phyloP scores from a whole-genome alignment of 2,888 invertebrate species.

The Minunthozetes semirufus region DNA sequence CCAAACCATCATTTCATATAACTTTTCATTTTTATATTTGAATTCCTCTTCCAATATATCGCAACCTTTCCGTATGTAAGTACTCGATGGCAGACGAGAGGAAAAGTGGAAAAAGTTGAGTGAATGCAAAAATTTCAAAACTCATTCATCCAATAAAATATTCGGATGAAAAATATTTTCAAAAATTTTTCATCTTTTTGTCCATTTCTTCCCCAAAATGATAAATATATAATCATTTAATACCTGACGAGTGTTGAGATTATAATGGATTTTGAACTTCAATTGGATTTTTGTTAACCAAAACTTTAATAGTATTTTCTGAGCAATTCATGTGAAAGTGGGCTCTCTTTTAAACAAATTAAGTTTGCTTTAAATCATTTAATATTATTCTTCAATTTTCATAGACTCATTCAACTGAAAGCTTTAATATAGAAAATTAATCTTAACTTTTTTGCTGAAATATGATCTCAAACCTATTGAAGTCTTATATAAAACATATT shows the following conservation, averaged over 20 bases:
- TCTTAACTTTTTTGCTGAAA: not conserved
- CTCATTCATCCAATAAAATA: slow-evolving; percentile 18
- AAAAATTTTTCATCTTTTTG: not conserved
- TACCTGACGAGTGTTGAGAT: slow-evolving; percentile 7
- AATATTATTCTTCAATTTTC: not conserved
- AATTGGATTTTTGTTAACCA: not conserved
- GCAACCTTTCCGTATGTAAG: not conserved
- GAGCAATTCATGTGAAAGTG: not conserved
- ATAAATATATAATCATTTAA: not conserved
- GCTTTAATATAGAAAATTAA: slow-evolving; percentile 7
- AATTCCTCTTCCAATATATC: slow-evolving; percentile 25
- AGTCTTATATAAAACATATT: too few relatives aligned
- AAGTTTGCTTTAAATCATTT: not conserved
- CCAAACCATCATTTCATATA: slow-evolving; percentile 23
- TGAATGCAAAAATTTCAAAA: slow-evolving; percentile 2
- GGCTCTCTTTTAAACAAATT: too few relatives aligned
- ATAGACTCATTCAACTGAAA: not conserved
- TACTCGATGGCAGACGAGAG: not conserved
- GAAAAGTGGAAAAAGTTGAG: not conserved
- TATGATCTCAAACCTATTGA: not conserved
- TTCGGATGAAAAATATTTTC: not conserved
- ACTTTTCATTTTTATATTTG: slow-evolving; percentile 26
- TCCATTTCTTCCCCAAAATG: not conserved
- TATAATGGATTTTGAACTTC: not conserved
- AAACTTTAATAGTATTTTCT: not conserved